Evolutionary conservation across 2,888 invertebrate species (phyloP), one percentile per base, ranked within the genome.

Genomic region (Lysandra bellargus): DNA sequence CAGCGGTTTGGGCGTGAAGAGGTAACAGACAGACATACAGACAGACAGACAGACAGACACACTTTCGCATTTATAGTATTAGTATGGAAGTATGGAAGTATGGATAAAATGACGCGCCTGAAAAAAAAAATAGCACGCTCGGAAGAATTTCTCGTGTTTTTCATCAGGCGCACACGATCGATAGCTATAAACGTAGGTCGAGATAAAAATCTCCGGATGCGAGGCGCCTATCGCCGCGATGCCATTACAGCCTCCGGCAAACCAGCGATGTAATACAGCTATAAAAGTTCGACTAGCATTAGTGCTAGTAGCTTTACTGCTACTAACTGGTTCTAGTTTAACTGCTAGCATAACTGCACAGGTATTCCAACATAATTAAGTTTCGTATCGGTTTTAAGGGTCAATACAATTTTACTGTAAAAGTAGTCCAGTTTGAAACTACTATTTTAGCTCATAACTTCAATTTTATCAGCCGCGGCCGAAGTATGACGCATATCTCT

Each of bases 161-260:
- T 76, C 33, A 4, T 17, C 4, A 76, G 57, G 33, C 76, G 76
- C 76, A 33, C 69, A 37, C 80, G 80, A 82, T 81, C 82, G 81
- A 82, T 80, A 81, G 79, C 83, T 83, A 84, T 83, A 81, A 83
- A 83, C 76, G 78, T 80, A 80, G 80, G 81, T 80, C 87, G 85
- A 87, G 90, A 90, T 90, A 91, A 91, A 90, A 90, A 89, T 90
- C 87, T 87, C 83, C 82, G 86, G 84, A 87, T 83, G 84, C 85
- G 83, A 82, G 80, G 88, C 87, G 90, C 90, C 90, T 92, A 91
- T 91, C 90, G 89, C 85, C 87, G 84, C 90, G 90, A 92, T 89
- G 91, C 89, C 90, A 89, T 92, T 92, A 92, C 85, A 81, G 87
- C 90, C 87, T 81, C 83, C 83, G 87, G 91, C 87, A 82, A 9